phyloP scores from a whole-genome alignment of 2,888 invertebrate genomes.

The Drosophila picticornis region DNA sequence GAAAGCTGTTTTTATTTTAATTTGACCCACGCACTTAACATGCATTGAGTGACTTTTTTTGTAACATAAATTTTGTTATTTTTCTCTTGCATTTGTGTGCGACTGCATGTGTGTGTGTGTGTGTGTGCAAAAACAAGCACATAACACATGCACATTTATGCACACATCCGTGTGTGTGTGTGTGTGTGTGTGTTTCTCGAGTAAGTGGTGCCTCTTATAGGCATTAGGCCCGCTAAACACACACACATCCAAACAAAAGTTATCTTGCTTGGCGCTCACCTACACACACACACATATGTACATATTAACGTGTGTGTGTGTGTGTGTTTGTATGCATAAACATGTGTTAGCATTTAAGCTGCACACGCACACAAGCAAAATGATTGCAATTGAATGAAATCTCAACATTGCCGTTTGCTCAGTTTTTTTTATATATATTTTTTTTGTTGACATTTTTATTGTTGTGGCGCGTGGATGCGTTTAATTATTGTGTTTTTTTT shows the following conservation, averaged over 20 bases:
- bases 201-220: constrained; percentile 21
- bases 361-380: constrained; percentile 16
- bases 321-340: background rate
- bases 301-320: constrained; percentile 1
- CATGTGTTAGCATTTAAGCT: constrained; percentile 26
- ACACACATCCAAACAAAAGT: constrained; percentile 7
- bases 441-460: constrained; percentile 9
- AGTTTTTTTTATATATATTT: background rate
- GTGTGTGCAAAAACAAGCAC: constrained; percentile 19
- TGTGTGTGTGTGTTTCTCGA: constrained; percentile 12
- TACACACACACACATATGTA: constrained; percentile 1
- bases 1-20: constrained; percentile 14
- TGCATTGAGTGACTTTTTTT: constrained; percentile 9
- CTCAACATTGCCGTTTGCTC: constrained; percentile 9
- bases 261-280: constrained; percentile 15
- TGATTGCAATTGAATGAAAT: constrained; percentile 40
- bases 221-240: constrained; percentile 14
- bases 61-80: constrained; percentile 15
- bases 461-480: constrained; percentile 33
- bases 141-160: background rate
- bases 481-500: background rate
- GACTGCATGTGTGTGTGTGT: constrained; percentile 4
- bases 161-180: background rate
- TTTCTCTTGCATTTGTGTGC: constrained; percentile 5
- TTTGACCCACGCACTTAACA: constrained; percentile 37